Base-by-base conservation (phyloP, 2,888 invertebrate species). In the Penaeus monodon region DNA sequence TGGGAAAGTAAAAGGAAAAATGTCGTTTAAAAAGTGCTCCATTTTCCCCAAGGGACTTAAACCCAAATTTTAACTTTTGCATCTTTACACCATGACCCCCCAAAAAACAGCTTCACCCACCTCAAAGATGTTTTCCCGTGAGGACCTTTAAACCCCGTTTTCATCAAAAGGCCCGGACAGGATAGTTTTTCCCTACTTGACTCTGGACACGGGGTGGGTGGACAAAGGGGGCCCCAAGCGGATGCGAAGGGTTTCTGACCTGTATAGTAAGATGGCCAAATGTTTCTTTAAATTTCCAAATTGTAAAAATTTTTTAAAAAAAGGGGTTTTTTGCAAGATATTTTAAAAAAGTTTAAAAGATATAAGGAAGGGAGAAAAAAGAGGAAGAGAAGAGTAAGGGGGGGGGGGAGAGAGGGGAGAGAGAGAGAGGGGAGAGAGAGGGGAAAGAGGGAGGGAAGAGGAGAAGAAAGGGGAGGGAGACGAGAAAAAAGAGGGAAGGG, bases 101-200 rank as follows among this genome's bases (percentile, higher is more conserved):
- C n/a, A n/a, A n/a, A n/a, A 33, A 29, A 29, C 17, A 82, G 77
- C 57, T 29, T 10, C 20, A 80, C 85, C 73, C 63, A 90, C 89
- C 86, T 89, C 90, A 88, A 89, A 90, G 27, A 93, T 94, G 94
- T n/a, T 94, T 98, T 96, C 99, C 99, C 91, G 98, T 97, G 86
- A 99, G n/a, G 94, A 81, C 99, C 99, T 93, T 98, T 99, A 83
- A 99, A n/a, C n/a, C n/a, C n/a, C 97, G 10, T 99, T 98, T 92
- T 99, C 99, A 93, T 99, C 99, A 92, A 99, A 98, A 8, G 99
- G 99, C n/a, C 92, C 99, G 94, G 90, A 99, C 98, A 92, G 99
- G 88, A 99, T 97, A 81, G 99, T 94, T 93, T 98, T 99, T 90
- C 99, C 99, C 92, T 99, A 99, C 93, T 98, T 98, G 70, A 99